These are phyloP conservation scores for Brienomyrus brachyistius DNA, from an alignment of 2,113 vertebrate species.

Conservation along the genomic window DNA sequence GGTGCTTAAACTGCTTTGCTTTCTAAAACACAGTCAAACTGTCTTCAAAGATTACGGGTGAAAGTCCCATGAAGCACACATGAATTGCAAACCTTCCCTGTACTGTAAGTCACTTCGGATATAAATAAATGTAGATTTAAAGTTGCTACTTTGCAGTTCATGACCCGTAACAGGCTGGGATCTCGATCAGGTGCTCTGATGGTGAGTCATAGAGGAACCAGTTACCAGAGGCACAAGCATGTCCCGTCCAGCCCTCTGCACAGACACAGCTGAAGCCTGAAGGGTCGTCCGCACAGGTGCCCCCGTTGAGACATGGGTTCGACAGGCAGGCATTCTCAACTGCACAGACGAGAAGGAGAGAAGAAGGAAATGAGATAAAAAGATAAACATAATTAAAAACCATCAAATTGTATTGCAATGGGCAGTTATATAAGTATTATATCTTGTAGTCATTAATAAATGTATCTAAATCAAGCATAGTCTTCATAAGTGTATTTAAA, in stretches of 20 bases:
- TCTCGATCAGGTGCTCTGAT: neutral
- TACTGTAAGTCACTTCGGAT: neutral
- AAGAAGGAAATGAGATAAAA: neutral
- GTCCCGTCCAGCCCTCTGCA: constrained; percentile 59
- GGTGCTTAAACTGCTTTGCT: neutral
- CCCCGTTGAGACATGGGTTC: constrained; percentile 59
- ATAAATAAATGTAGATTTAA: neutral
- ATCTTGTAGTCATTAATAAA: neutral
- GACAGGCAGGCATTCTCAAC: constrained; percentile 69
- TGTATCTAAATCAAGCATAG: neutral
- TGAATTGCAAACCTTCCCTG: neutral
- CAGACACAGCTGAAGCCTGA: constrained; percentile 62
- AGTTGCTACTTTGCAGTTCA: neutral
- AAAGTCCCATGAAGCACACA: neutral
- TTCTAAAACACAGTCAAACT: neutral
- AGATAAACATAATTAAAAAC: neutral
- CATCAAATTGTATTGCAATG: neutral
- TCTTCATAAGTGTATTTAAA: neutral
- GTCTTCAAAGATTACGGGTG: neutral
- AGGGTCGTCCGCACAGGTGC: constrained; percentile 58
- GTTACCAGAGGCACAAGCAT: constrained; percentile 51
- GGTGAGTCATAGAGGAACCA: constrained; percentile 19
- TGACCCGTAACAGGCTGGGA: neutral
- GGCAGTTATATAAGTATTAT: neutral
- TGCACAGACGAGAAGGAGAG: constrained; percentile 29